A percentile compares a stretch with the other conserved stretches of the same genome.
Conservation (phyloP, 2,888 invertebrate genomes). For the Tachina fera region DNA sequence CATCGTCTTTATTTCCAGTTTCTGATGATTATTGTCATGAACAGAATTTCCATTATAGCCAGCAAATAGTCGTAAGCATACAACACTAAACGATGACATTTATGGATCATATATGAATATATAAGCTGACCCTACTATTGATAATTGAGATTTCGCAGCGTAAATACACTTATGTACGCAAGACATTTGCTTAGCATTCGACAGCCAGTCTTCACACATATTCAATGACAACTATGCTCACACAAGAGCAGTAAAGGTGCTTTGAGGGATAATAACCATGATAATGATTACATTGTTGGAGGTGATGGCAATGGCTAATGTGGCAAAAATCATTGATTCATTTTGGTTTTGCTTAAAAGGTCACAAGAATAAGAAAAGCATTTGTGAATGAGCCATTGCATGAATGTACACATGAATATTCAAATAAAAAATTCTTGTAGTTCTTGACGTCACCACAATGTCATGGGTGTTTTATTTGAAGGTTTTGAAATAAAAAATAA, state of each 20-base stretch:
- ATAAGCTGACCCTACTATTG: constrained; percentile 44
- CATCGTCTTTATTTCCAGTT: not conserved
- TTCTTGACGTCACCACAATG: not conserved
- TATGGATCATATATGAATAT: constrained; percentile 51
- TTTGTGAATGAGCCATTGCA: constrained; percentile 19
- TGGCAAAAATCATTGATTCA: constrained; percentile 66
- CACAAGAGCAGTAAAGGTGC: constrained; percentile 39
- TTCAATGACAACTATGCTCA: not conserved
- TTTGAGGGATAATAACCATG: constrained; percentile 47
- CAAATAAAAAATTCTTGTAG: constrained; percentile 14
- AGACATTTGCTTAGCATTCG: not conserved
- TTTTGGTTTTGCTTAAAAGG: constrained; percentile 65
- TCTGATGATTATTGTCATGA: constrained; percentile 17
- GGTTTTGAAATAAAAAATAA: too few relatives aligned
- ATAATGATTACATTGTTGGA: constrained; percentile 54
- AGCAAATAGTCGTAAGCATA: not conserved
- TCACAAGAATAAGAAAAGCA: constrained; percentile 46
- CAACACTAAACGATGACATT: constrained; percentile 47
- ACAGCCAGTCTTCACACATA: not conserved
- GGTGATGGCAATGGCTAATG: constrained; percentile 65
- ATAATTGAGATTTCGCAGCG: constrained; percentile 35
- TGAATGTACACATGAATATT: constrained; percentile 26
- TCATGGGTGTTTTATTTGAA: too few relatives aligned
- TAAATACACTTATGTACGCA: too few relatives aligned
- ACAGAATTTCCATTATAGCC: constrained; percentile 21